Conservation (phyloP, 2,888 invertebrate species). For the Stomorhina lunata region DNA sequence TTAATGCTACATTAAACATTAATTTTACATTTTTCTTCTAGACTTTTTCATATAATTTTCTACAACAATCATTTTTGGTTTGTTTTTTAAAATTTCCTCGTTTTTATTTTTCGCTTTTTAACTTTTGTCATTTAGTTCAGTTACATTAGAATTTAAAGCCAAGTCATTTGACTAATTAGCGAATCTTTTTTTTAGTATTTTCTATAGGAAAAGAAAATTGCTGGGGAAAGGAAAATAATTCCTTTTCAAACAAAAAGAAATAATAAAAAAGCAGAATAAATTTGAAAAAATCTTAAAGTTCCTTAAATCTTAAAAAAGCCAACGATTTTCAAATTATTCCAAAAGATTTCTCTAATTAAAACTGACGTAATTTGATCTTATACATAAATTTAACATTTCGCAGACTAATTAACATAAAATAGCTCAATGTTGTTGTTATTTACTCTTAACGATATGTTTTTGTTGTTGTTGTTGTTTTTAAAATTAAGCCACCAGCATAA, state of each 20-base stretch:
- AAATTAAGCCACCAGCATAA: slow-evolving; percentile 32
- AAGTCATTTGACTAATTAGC: slow-evolving; percentile 40
- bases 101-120: background rate
- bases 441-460: background rate
- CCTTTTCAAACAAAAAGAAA: background rate
- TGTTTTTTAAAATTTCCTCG: background rate
- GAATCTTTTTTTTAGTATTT: background rate
- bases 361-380: slow-evolving; percentile 21
- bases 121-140: slow-evolving; percentile 5
- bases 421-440: background rate
- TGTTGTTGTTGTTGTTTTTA: slow-evolving; percentile 21
- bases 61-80: background rate
- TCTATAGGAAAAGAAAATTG: too few relatives aligned
- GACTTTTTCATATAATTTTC: background rate
- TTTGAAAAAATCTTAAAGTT: too few relatives aligned
- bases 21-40: background rate
- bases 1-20: slow-evolving; percentile 43
- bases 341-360: slow-evolving; percentile 33
- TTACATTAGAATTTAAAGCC: background rate
- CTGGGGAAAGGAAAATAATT: too few relatives aligned
- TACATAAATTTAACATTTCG: background rate
- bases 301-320: too few relatives aligned
- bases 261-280: slow-evolving; percentile 2
- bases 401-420: slow-evolving; percentile 39
- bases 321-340: too few relatives aligned